These are phyloP conservation scores for Sarcophaga caerulescens DNA, from an alignment of 2,888 invertebrate genomes.

Conservation along the genomic window DNA sequence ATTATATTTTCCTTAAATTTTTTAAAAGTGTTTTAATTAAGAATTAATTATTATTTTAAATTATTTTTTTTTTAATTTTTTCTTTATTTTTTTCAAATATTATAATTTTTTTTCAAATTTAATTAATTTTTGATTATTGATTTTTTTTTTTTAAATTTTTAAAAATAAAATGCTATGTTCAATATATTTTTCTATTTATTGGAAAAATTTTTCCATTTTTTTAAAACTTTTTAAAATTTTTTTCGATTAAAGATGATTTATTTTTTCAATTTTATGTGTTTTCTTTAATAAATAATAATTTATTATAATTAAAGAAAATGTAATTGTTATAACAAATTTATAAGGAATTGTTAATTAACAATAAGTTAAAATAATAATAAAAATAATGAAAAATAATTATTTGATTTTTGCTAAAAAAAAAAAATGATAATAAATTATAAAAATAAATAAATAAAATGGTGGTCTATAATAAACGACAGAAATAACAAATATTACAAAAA, in stretches of 20 bases:
- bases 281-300: neutral
- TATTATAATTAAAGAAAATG: neutral
- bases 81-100: no score
- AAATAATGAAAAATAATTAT: neutral
- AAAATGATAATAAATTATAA: slow-evolving; percentile 10
- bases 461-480: slow-evolving; percentile 40
- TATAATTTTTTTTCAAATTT: no score
- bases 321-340: slow-evolving; percentile 29
- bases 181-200: no score
- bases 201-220: no score
- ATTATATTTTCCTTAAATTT: neutral
- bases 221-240: no score
- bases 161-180: no score
- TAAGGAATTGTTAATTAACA: slow-evolving; percentile 33
- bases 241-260: no score
- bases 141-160: no score
- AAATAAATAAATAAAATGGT: slow-evolving; percentile 32
- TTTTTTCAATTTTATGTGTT: neutral
- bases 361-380: neutral
- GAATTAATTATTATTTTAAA: no score
- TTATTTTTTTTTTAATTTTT: no score
- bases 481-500: neutral
- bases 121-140: no score
- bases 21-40: no score
- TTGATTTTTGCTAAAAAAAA: slow-evolving; percentile 6